Base-by-base conservation (phyloP, 2,888 invertebrate genomes). In the Mythimna vitellina region DNA sequence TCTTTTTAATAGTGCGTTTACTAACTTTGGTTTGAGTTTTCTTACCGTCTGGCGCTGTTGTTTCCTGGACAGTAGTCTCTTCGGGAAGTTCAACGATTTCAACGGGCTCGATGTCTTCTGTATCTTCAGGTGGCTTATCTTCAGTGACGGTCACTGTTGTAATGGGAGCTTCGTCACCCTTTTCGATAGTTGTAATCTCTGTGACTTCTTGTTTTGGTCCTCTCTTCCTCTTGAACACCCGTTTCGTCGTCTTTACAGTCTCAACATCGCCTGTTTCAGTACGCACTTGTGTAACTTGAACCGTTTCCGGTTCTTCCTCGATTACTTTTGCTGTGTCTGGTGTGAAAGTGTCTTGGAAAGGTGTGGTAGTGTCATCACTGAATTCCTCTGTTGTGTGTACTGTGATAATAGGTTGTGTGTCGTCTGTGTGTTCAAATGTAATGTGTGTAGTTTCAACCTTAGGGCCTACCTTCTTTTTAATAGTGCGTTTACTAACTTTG, bases 251-350 rank as follows among this genome's bases (percentile, higher is more conserved):
- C 35, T 79, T 84, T 0, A 87, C 67, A 0, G 78, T 81, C 17
- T 84, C 75, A 1, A 89, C 35, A 0, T 90, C 91, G 3, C 91
- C 92, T 67, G 89, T 84, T 63, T 90, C 81, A 0, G 75, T 51
- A 1, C 60, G 72, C 5, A 75, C 66, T 61, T 72, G 58, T 49
- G 75, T 67, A 4, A 75, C 22, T 7, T 73, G 65, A 0, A 76
- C 73, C 0, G 60, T 61, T 12, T 74, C 74, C 1, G 75, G 75
- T 7, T 12, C 51, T 64, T 75, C 67, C 1, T 65, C 56, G 6
- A 73, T 25, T 1, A 3, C 1, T 3, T 49, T n/a, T 0, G 20
- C 76, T 20, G 9, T 65, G 22, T 70, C 67, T 20, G 61, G 61
- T 65, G 49, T 56, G 54, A 29, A 54, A 46, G 46, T 20, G 7